These are phyloP conservation scores for Melikaiella ostensackeni DNA, from an alignment of 2,888 invertebrate genomes.

Conservation along the genomic window DNA sequence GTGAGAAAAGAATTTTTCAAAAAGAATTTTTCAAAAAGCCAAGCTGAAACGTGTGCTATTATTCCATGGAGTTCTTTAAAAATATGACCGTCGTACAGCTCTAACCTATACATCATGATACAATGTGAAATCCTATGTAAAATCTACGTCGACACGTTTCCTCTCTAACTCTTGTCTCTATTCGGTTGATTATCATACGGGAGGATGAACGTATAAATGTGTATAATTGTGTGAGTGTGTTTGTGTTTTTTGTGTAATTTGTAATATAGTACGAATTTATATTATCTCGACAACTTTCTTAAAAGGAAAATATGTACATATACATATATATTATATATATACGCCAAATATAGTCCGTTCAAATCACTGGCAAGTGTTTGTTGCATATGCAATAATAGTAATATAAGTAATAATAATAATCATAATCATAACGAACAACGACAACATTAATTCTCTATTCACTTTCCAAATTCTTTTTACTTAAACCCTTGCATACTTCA, in stretches of 20 bases:
- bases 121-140: conserved; percentile 61
- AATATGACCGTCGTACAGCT: conserved; percentile 65
- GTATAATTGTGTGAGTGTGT: conserved; percentile 14
- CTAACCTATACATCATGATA: conserved; percentile 63
- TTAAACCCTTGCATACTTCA: conserved; percentile 47
- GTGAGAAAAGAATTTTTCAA: conserved; percentile 47
- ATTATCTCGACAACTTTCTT: conserved; percentile 36
- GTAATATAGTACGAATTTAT: conserved; percentile 35
- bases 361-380: conserved; percentile 74
- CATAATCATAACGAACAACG: conserved; percentile 61
- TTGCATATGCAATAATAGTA: conserved; percentile 37
- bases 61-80: conserved; percentile 58
- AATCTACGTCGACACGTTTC: conserved; percentile 55
- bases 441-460: conserved; percentile 54
- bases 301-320: conserved; percentile 45
- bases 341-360: conserved; percentile 62
- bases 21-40: conserved; percentile 44
- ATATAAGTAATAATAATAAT: conserved; percentile 52
- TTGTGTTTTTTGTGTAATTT: conserved; percentile 6
- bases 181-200: conserved; percentile 39
- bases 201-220: conserved; percentile 24
- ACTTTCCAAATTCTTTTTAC: conserved; percentile 46
- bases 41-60: conserved; percentile 47
- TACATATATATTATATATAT: conserved; percentile 54
- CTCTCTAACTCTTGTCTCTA: conserved; percentile 46